Base-by-base conservation (phyloP, 2,888 invertebrate genomes). In the Ichneumoninae sp. region DNA sequence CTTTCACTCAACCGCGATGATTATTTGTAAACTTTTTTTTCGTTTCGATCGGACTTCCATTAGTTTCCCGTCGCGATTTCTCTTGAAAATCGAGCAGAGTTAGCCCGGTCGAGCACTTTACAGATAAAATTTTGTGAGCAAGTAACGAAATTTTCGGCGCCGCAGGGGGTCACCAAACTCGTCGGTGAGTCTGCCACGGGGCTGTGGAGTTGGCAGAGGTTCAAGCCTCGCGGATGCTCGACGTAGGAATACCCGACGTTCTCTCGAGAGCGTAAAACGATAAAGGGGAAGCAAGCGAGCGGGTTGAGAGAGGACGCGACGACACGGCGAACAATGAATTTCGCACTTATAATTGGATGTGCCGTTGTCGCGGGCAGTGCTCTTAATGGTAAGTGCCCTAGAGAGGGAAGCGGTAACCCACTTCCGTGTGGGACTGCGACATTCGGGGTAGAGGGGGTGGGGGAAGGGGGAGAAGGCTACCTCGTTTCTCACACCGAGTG, bases 261-360 rank as follows among this genome's bases (percentile, higher is more conserved):
- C 81, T 77, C 26, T 30, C 54, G 65, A 30, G 69, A 62, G 62
- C 62, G 16, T 36, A 10, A 40, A 40, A 70, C 40, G 36, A 66
- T 33, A 50, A 40, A 66, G 78, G 36, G 66, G n/a, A 30, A 36
- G 60, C 69, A 26, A 16, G 65, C 26, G 52, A 16, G 72, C 44
- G 57, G 69, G 57, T 75, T 54, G 75, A 33, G 70, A 66, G 57
- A 83, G 82, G 81, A 83, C 70, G 83, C 50, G 77, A 70, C 77
- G 77, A 82, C 77, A 74, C 85, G 82, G 84, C 85, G 88, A 89
- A 91, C 92, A 91, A 91, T 91, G 91, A 91, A 92, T 92, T 91
- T 92, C 89, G 88, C 90, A 91, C 91, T 92, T 91, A 91, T 92
- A 92, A 92, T 92, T 92, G 92, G 89, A 91, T 88, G 90, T 91